Conservation (phyloP, 2,797 vertebrate genomes). For the Tokudaia tokunoshimensis region DNA sequence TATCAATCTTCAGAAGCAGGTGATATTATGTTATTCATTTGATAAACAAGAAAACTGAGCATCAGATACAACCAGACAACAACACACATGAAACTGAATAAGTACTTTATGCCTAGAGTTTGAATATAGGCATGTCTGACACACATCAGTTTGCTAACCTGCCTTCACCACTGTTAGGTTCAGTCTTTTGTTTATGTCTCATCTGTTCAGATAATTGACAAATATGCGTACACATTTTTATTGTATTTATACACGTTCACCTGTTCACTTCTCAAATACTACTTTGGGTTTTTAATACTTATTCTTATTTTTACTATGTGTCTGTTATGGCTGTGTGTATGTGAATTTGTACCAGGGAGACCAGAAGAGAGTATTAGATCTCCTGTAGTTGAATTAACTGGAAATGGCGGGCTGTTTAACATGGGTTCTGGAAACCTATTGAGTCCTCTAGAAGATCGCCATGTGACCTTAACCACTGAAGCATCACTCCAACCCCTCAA, state of each 20-base stretch:
- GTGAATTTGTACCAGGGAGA: background rate
- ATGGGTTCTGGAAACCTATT: background rate
- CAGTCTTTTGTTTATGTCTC: background rate
- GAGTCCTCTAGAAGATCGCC: background rate
- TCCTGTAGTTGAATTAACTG: background rate
- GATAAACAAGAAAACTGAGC: background rate
- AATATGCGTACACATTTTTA: background rate
- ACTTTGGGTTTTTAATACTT: background rate
- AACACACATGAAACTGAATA: background rate
- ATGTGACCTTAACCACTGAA: too few species aligned
- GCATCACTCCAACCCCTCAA: too few species aligned
- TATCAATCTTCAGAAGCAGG: background rate
- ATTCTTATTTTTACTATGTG: background rate
- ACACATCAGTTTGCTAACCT: background rate
- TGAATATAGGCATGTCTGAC: background rate
- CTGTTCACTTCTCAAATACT: conserved; percentile 42
- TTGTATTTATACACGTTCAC: background rate
- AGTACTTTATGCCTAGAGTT: background rate
- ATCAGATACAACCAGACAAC: background rate
- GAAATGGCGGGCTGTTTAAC: background rate
- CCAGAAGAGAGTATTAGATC: background rate
- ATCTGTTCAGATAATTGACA: conserved; percentile 15
- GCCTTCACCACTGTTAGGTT: background rate
- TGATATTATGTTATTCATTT: background rate
- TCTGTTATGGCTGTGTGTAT: background rate